phyloP scores from a whole-genome alignment of 2,113 vertebrate species.

The Otus sunia region DNA sequence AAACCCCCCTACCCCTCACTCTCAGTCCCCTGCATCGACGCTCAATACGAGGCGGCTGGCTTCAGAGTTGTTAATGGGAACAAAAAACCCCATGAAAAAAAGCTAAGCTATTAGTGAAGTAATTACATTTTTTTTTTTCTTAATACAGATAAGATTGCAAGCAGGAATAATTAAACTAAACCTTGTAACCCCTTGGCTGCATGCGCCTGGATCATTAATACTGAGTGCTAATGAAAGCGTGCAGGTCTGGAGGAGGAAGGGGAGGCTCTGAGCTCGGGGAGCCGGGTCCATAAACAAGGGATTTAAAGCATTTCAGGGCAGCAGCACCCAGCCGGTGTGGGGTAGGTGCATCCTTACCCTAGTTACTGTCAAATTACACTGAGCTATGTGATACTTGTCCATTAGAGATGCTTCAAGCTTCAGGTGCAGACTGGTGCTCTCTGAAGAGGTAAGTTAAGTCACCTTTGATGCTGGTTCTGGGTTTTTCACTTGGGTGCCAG shows the following conservation, averaged over 20 bases:
- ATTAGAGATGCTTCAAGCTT: background rate
- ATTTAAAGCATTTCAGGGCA: accelerated
- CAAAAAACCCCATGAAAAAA: background rate
- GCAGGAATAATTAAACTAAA: conserved; percentile 37
- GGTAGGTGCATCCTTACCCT: accelerated
- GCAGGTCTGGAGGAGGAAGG: accelerated
- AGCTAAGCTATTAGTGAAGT: background rate
- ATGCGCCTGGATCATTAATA: background rate
- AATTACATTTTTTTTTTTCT: conserved; percentile 35
- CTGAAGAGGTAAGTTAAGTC: background rate
- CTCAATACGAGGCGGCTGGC: background rate
- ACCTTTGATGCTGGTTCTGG: no score
- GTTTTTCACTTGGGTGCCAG: background rate
- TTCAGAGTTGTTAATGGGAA: background rate
- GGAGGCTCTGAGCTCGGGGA: accelerated
- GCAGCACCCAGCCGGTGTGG: accelerated
- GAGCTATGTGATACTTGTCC: accelerated
- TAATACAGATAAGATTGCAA: background rate
- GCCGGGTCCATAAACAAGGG: no score
- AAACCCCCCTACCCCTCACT: background rate
- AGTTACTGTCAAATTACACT: accelerated
- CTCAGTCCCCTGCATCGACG: background rate
- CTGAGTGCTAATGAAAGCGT: accelerated
- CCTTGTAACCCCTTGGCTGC: background rate
- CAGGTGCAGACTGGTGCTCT: accelerated